Conservation (phyloP, 1,140 invertebrate genomes). For the Saccostrea echinata region DNA sequence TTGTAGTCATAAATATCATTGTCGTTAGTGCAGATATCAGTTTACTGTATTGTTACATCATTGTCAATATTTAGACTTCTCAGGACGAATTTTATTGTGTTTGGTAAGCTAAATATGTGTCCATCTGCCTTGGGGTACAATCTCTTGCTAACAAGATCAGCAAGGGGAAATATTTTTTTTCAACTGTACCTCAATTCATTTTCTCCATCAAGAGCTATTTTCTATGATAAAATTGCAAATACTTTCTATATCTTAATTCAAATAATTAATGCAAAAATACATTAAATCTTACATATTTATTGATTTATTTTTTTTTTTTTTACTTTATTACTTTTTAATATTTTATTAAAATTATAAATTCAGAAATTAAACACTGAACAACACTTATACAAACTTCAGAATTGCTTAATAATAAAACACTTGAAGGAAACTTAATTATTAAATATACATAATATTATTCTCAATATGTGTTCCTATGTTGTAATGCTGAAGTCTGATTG, state of each 20-base stretch:
- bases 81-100: neutral
- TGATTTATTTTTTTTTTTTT: neutral
- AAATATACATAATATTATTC: constrained; percentile 15
- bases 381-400: too few relatives aligned
- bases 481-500: neutral
- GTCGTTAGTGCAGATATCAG: neutral
- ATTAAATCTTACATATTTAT: too few relatives aligned
- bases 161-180: neutral
- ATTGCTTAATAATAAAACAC: too few relatives aligned
- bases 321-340: neutral
- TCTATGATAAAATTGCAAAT: too few relatives aligned
- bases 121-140: neutral
- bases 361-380: too few relatives aligned
- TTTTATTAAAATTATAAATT: neutral
- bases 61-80: constrained; percentile 22
- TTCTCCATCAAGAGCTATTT: too few relatives aligned
- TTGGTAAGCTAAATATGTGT: neutral
- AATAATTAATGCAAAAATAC: too few relatives aligned
- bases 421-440: neutral
- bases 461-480: neutral
- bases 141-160: neutral
- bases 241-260: too few relatives aligned
- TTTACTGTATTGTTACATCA: constrained; percentile 26
- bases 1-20: neutral
- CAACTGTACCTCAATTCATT: too few relatives aligned